phyloP scores from a whole-genome alignment of 2,888 invertebrate species.

The Euproctis similis region DNA sequence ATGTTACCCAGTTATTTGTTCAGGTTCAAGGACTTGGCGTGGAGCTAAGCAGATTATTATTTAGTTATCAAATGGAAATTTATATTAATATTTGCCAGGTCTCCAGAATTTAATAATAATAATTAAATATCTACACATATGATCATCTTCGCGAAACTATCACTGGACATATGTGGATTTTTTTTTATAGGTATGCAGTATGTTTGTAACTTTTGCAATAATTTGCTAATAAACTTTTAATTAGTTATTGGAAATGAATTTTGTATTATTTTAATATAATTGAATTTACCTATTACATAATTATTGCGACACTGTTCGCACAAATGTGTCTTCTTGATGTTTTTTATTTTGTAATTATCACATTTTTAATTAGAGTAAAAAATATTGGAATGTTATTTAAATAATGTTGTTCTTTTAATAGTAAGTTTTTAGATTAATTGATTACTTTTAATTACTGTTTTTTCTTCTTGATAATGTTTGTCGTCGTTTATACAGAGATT shows the following conservation, averaged over 20 bases:
- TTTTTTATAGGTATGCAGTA: slow-evolving; percentile 56
- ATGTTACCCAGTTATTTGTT: too few relatives aligned
- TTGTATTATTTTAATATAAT: slow-evolving; percentile 71
- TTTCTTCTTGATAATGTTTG: slow-evolving; percentile 58
- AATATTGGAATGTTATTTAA: slow-evolving; percentile 73
- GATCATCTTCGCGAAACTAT: too few relatives aligned
- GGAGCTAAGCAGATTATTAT: too few relatives aligned
- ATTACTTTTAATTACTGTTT: slow-evolving; percentile 62
- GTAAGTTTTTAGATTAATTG: slow-evolving; percentile 69
- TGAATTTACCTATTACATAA: slow-evolving; percentile 72
- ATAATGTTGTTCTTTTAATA: slow-evolving; percentile 69
- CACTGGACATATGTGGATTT: slow-evolving; percentile 30
- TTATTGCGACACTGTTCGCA: slow-evolving; percentile 63
- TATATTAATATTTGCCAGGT: too few relatives aligned
- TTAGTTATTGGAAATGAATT: slow-evolving; percentile 69
- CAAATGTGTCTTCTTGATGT: slow-evolving; percentile 51
- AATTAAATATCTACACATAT: too few relatives aligned
- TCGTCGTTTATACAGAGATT: slow-evolving; percentile 69
- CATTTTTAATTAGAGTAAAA: slow-evolving; percentile 74
- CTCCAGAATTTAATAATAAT: too few relatives aligned
- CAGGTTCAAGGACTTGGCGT: too few relatives aligned
- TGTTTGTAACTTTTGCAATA: slow-evolving; percentile 49
- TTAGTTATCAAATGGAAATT: too few relatives aligned
- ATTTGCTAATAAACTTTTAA: slow-evolving; percentile 65
- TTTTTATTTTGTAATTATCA: slow-evolving; percentile 74